Base-by-base conservation (phyloP, 2,113 vertebrate species). In the Gymnobelideus leadbeateri region DNA sequence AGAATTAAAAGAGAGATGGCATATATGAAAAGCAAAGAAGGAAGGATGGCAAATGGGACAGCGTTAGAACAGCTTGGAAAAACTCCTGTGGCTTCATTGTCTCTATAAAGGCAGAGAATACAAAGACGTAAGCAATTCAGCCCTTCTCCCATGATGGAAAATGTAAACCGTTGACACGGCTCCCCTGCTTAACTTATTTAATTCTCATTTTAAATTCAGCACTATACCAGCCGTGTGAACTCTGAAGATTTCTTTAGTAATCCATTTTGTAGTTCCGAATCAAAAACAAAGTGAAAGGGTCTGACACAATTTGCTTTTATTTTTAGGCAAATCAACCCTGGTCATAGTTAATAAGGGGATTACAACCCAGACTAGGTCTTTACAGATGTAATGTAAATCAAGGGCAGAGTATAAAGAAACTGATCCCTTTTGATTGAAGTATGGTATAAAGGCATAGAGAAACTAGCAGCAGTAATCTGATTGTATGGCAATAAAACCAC, bases 331-430 rank as follows among this genome's bases (percentile, higher is more conserved):
- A 99, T 99, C 98, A 98, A 99, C 98, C 98, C 99, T 98, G 99
- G 98, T 98, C 99, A 99, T 99, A 98, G 99, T 99, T 99, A 99
- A 99, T 99, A 99, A 99, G 99, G 99, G 99, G 99, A 99, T 99
- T 99, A 99, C 99, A 99, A 98, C 98, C 98, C 98, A 99, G 98
- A 99, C 99, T 98, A 98, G 98, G 98, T 99, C 99, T 99, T 99
- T 99, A 99, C 99, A 99, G 99, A 99, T 98, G 98, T 99, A 98
- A 99, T 99, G 99, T 99, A 99, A 99, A 99, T 99, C 98, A 98
- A 99, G 98, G 98, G 98, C 98, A 98, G 98, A 97, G 98, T 98
- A 99, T 98, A 99, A 99, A 99, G 99, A 99, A 99, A 99, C 99
- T 99, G 99, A 99, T 99, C 99, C 98, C 98, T 98, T 99, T 99